These are phyloP conservation scores for Drosophila pseudotalamancana DNA, from an alignment of 2,888 invertebrate species.

Conservation along the genomic window DNA sequence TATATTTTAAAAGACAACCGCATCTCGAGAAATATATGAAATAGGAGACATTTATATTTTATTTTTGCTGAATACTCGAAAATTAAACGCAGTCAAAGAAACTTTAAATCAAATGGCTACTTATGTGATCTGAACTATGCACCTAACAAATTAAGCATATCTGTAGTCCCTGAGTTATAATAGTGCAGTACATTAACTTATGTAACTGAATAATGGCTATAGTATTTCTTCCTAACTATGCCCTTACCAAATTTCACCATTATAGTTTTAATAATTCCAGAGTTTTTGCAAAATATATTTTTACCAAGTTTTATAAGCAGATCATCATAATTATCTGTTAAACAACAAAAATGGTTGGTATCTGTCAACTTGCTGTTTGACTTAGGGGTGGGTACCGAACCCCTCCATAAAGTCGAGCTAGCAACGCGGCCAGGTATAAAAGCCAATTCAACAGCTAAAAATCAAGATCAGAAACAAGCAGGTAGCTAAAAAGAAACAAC, in stretches of 20 bases:
- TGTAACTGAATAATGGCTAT: no score
- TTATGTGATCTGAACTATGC: no score
- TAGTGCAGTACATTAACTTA: neutral
- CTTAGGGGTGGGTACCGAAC: conserved; percentile 66
- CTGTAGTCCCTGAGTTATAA: neutral
- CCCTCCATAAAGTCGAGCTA: conserved; percentile 24
- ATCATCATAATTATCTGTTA: no score
- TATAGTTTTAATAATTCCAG: no score
- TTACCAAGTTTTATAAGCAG: no score
- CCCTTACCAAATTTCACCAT: no score
- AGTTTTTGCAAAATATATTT: no score
- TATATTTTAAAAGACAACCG: neutral
- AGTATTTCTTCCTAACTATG: no score
- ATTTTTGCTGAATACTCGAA: neutral
- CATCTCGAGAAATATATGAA: neutral
- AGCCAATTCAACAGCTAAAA: conserved; percentile 36
- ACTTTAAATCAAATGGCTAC: no score
- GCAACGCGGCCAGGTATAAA: conserved; percentile 34
- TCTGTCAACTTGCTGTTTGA: conserved; percentile 51
- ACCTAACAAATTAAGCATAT: neutral
- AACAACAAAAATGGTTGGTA: no score
- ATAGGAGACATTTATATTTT: neutral
- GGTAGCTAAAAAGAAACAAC: conserved; percentile 52
- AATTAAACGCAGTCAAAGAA: neutral
- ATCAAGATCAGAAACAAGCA: conserved; percentile 67